Evolutionary conservation across 2,113 vertebrate species (phyloP).

Genomic region (Scophthalmus maximus): DNA sequence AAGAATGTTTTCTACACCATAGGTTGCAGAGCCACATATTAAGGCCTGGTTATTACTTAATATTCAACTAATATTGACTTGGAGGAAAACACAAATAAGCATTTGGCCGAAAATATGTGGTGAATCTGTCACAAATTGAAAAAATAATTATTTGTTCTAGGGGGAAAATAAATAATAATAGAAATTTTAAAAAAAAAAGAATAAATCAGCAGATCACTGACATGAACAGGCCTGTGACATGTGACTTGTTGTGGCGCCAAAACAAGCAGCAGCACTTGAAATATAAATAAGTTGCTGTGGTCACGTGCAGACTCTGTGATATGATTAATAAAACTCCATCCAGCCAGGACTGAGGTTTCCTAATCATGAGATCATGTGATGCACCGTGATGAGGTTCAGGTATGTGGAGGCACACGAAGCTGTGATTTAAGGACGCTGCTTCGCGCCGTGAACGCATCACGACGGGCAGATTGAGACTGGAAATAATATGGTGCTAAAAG

Average conservation of each 20-base stretch:
- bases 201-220: neutral
- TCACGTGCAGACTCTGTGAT: neutral
- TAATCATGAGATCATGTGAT: neutral
- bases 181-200: too few relatives aligned
- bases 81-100: too few relatives aligned
- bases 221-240: neutral
- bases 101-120: too few relatives aligned
- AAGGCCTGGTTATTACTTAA: neutral
- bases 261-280: conserved; percentile 13
- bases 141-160: neutral
- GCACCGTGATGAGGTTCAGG: too few relatives aligned
- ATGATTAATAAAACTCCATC: neutral
- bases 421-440: too few relatives aligned
- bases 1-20: neutral
- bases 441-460: neutral
- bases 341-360: neutral
- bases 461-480: too few relatives aligned
- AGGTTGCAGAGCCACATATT: neutral
- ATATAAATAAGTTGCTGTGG: neutral
- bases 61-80: neutral
- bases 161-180: neutral
- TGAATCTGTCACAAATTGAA: neutral
- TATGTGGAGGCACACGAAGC: too few relatives aligned
- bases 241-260: conserved; percentile 12
- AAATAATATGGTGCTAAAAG: too few relatives aligned